phyloP scores from a whole-genome alignment of 2,113 vertebrate species.

The Turnix velox region DNA sequence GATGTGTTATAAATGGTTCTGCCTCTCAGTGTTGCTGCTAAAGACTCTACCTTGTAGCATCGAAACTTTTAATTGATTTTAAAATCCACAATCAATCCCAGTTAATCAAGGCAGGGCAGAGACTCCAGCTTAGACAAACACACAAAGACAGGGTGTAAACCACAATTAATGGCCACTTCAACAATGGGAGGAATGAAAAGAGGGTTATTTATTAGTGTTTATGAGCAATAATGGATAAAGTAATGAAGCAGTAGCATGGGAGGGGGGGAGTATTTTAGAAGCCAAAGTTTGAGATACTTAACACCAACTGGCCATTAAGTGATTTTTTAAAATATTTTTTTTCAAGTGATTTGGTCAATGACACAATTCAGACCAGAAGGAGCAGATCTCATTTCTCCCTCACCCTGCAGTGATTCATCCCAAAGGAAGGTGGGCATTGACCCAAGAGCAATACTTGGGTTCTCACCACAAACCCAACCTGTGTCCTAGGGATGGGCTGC shows the following conservation, averaged over 20 bases:
- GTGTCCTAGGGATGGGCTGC: neutral
- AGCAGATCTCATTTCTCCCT: neutral
- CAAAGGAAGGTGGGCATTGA: neutral
- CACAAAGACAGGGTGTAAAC: constrained; percentile 53
- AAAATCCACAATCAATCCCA: constrained; percentile 46
- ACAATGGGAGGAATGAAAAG: constrained; percentile 33
- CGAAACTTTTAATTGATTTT: constrained; percentile 68
- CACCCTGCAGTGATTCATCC: fast-evolving
- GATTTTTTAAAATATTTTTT: too few species aligned
- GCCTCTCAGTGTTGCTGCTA: constrained; percentile 29
- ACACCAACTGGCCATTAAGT: neutral
- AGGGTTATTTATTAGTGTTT: constrained; percentile 54
- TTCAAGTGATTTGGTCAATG: neutral
- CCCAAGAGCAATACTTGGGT: neutral
- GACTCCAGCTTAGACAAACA: constrained; percentile 48
- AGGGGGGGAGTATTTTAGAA: neutral
- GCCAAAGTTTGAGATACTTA: neutral
- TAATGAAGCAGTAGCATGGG: neutral
- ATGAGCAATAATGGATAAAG: constrained; percentile 19
- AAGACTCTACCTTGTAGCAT: constrained; percentile 37
- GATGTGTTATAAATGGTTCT: constrained; percentile 7
- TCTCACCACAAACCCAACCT: neutral
- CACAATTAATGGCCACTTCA: constrained; percentile 62
- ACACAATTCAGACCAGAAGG: neutral
- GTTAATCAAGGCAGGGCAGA: constrained; percentile 60